These are phyloP conservation scores for Homalodisca vitripennis DNA, from an alignment of 1,140 invertebrate species.

Conservation along the genomic window DNA sequence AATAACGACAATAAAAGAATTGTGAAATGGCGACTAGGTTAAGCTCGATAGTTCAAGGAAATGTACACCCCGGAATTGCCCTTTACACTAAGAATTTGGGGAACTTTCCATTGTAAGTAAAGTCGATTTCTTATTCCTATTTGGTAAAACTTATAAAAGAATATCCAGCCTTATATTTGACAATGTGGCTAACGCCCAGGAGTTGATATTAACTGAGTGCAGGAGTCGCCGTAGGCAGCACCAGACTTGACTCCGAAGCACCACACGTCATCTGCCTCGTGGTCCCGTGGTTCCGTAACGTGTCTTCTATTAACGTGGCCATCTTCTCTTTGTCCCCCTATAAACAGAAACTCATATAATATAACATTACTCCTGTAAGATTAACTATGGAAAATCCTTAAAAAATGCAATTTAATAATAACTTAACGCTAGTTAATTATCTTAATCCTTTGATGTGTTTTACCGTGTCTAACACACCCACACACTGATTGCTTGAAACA, in stretches of 20 bases:
- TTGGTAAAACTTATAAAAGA: conserved; percentile 27
- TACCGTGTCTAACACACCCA: too few relatives aligned
- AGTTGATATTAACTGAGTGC: conserved; percentile 24
- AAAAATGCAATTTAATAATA: too few relatives aligned
- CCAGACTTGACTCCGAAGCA: conserved; percentile 6
- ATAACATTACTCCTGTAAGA: conserved; percentile 29
- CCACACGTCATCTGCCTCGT: conserved; percentile 12
- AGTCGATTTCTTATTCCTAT: conserved; percentile 2
- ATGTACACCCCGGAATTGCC: conserved; percentile 16
- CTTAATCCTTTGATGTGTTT: too few relatives aligned
- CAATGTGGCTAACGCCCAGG: not conserved
- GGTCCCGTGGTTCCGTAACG: conserved; percentile 52
- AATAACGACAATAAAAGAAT: conserved; percentile 1
- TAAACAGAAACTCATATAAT: too few relatives aligned
- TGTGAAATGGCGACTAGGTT: conserved; percentile 14
- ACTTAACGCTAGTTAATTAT: too few relatives aligned
- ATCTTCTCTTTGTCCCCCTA: conserved; percentile 71
- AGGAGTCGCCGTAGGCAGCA: not conserved
- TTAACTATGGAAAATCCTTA: not conserved
- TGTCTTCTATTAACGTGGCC: conserved; percentile 68
- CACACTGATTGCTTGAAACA: too few relatives aligned
- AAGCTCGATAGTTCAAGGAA: conserved; percentile 26
- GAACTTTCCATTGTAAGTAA: not conserved
- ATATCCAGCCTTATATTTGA: conserved; percentile 24
- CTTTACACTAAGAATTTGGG: not conserved